Conservation (phyloP, 2,113 vertebrate genomes). For the Acinonyx jubatus region DNA sequence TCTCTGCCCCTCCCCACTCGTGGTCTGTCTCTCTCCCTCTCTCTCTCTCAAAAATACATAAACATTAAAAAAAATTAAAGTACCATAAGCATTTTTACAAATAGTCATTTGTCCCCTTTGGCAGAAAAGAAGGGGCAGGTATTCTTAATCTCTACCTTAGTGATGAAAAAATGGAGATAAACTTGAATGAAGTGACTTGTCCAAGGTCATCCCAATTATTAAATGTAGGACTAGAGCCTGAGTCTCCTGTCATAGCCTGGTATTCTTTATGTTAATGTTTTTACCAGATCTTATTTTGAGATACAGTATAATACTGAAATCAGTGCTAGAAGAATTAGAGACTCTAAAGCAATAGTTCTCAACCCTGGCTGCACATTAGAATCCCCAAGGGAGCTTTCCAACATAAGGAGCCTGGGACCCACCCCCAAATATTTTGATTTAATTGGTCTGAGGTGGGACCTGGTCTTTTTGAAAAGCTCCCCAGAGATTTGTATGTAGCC, state of each 20-base stretch:
- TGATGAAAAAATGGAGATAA: background rate
- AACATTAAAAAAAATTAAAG: background rate
- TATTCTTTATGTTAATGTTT: slow-evolving; percentile 8
- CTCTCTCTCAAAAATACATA: no score
- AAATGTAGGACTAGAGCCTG: background rate
- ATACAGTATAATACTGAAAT: background rate
- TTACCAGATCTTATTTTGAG: slow-evolving; percentile 32
- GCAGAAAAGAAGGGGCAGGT: slow-evolving; percentile 32
- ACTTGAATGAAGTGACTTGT: slow-evolving; percentile 24
- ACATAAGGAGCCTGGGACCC: background rate
- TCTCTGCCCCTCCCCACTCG: no score
- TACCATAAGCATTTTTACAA: slow-evolving; percentile 35
- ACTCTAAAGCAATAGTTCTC: slow-evolving; percentile 2
- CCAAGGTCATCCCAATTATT: background rate
- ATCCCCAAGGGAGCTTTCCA: slow-evolving; percentile 37
- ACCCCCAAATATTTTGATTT: slow-evolving; percentile 41
- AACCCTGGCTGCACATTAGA: background rate
- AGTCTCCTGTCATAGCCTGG: background rate
- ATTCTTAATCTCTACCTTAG: background rate
- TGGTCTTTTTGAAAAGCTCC: slow-evolving; percentile 33
- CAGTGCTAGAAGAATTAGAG: background rate
- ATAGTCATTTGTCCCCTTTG: slow-evolving; percentile 29
- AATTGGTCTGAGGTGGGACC: slow-evolving; percentile 3
- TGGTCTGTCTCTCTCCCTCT: no score
- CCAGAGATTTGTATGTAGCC: background rate